These are phyloP conservation scores for Carpatolechia fugitivella DNA, from an alignment of 2,888 invertebrate genomes.

Conservation along the genomic window DNA sequence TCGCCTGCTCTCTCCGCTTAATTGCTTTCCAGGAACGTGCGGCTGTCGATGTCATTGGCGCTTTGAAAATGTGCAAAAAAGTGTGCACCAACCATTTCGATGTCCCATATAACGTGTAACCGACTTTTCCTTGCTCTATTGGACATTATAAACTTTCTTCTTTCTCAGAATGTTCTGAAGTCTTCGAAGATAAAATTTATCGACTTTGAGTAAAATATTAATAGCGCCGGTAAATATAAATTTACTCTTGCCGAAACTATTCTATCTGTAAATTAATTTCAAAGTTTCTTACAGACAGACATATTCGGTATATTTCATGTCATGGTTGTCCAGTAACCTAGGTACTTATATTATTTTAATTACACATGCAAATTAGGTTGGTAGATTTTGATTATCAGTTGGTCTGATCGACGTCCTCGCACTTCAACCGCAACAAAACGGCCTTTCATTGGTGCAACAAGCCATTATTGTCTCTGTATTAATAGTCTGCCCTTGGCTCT, in stretches of 20 bases:
- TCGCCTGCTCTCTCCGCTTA: conserved; percentile 59
- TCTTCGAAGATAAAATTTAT: too few species aligned
- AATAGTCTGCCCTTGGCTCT: conserved; percentile 37
- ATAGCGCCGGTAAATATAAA: too few species aligned
- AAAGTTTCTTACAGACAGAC: too few species aligned
- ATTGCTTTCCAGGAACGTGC: conserved; percentile 42
- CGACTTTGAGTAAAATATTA: too few species aligned
- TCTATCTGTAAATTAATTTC: too few species aligned
- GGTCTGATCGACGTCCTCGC: not conserved
- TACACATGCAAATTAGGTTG: not conserved
- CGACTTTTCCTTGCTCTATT: conserved; percentile 13
- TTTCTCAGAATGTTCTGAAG: too few species aligned
- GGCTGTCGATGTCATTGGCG: not conserved
- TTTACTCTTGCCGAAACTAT: too few species aligned
- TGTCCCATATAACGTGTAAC: not conserved
- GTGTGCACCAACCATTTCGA: conserved; percentile 13
- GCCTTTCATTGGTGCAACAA: conserved; percentile 20
- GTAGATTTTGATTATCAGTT: not conserved
- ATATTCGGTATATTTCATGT: too few species aligned
- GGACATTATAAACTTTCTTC: not conserved
- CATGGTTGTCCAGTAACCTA: too few species aligned
- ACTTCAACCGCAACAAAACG: conserved; percentile 12
- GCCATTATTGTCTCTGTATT: conserved; percentile 19
- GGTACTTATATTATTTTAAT: too few species aligned
- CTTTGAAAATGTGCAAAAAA: conserved; percentile 23